Evolutionary conservation across 2,113 vertebrate species (phyloP), one percentile per base, ranked within the genome.

Genomic region (Amphiprion ocellaris): DNA sequence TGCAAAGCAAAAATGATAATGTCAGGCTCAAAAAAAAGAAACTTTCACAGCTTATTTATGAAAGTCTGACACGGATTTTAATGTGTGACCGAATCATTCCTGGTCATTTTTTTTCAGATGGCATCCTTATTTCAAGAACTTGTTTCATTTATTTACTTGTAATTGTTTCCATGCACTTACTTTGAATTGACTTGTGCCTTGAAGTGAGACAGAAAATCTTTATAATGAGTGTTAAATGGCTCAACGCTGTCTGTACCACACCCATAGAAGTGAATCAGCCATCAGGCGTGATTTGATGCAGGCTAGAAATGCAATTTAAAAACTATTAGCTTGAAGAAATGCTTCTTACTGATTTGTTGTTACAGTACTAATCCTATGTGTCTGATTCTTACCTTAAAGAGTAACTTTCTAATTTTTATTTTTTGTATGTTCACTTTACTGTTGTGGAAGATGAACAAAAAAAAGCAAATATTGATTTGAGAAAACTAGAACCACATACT

Each of bases 161-260:
- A 9, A 54, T 14, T 49, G 6, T 10, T 55, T 46, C 19, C 15
- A 28, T 1, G 2, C 2, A 19, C 15, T 10, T 26, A 2, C 39
- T 50, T 26, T 15, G 7, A 8, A 3, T 59, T 52, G 17, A 56
- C 21, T 55, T 58, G 30, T 10, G 30, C 0, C 49, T 44, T 44
- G 12, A 41, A 47, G 15, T 66, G 17, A 41, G 14, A 63, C 2
- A 37, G 3, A 16, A 1, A 12, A 4, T 49, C 0, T 50, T 67
- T 8, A 4, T 46, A 26, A 17, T 50, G 46, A 2, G 5, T n/a
- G 7, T 54, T 44, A 21, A 10, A 58, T 23, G 2, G 5, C n/a
- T 53, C 0, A 8, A 23, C 50, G 41, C 58, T 72, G 11, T 41
- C 9, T 47, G 15, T 47, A 61, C 76, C 79, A 56, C 65, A 73